These are phyloP conservation scores for Sturmia bella DNA, from an alignment of 2,888 invertebrate genomes.

Conservation along the genomic window DNA sequence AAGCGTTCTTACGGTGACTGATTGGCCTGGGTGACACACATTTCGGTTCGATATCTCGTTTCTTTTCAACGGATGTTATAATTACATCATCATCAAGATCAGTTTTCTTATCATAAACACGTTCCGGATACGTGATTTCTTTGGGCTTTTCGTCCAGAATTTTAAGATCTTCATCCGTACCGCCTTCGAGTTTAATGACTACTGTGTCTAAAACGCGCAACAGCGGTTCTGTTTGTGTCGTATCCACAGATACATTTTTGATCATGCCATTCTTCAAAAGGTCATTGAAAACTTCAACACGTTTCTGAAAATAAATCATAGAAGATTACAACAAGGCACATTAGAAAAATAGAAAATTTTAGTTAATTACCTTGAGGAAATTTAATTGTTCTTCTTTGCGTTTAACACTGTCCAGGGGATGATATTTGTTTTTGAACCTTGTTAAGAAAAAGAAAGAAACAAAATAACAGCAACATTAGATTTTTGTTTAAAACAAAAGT, in stretches of 20 bases:
- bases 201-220: constrained; percentile 96
- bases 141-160: constrained; percentile 88
- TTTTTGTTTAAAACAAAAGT: neutral
- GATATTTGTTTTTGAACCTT: constrained; percentile 99
- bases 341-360: constrained; percentile 7
- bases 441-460: constrained; percentile 69
- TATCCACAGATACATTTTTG: constrained; percentile 91
- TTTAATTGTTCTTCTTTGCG: constrained; percentile 92
- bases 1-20: constrained; percentile 50
- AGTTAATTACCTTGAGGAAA: constrained; percentile 87
- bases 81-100: constrained; percentile 75
- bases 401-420: constrained; percentile 97
- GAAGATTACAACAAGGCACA: neutral
- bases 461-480: constrained; percentile 31
- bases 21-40: constrained; percentile 75
- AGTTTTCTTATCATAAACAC: constrained; percentile 73
- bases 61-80: constrained; percentile 76
- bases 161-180: constrained; percentile 92
- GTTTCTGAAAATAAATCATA: constrained; percentile 84
- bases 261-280: constrained; percentile 89
- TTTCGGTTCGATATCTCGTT: constrained; percentile 73
- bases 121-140: constrained; percentile 74
- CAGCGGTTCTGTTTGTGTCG: constrained; percentile 90
- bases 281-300: constrained; percentile 94
- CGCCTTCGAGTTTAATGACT: constrained; percentile 97